Percentiles rank a stretch among this genome's conserved stretches.
phyloP scores from a whole-genome alignment of 2,797 vertebrate genomes.

The Epinephelus awoara region DNA sequence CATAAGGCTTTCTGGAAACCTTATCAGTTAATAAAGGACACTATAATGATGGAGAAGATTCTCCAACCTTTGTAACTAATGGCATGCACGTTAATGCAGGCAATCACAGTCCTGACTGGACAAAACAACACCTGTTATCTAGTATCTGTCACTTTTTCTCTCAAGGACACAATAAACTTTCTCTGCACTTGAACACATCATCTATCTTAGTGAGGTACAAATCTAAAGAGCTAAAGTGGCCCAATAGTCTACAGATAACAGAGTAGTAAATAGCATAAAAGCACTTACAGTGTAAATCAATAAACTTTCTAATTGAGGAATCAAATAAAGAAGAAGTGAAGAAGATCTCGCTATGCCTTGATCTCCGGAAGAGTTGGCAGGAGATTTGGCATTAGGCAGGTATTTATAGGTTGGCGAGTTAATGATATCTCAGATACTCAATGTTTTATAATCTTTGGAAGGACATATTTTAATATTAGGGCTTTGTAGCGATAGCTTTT shows the following conservation, averaged over 20 bases:
- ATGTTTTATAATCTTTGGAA: slow-evolving; percentile 8
- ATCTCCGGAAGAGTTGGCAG: background rate
- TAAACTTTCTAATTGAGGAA: background rate
- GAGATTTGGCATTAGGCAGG: background rate
- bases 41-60: background rate
- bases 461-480: background rate
- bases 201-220: background rate
- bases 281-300: background rate
- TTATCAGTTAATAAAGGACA: slow-evolving; percentile 11
- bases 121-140: slow-evolving; percentile 10
- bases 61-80: slow-evolving; percentile 40
- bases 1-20: slow-evolving; percentile 27
- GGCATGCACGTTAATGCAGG: background rate
- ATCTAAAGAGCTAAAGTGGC: background rate
- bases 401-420: background rate
- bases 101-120: background rate
- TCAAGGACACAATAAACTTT: background rate
- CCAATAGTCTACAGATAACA: background rate
- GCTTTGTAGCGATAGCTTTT: background rate
- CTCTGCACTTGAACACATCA: background rate
- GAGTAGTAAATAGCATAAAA: background rate
- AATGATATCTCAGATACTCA: background rate
- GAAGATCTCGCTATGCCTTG: background rate
- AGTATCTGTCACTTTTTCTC: background rate
- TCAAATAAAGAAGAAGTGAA: background rate